Conservation (phyloP, 2,113 vertebrate genomes). For the Glaucidium brasilianum region DNA sequence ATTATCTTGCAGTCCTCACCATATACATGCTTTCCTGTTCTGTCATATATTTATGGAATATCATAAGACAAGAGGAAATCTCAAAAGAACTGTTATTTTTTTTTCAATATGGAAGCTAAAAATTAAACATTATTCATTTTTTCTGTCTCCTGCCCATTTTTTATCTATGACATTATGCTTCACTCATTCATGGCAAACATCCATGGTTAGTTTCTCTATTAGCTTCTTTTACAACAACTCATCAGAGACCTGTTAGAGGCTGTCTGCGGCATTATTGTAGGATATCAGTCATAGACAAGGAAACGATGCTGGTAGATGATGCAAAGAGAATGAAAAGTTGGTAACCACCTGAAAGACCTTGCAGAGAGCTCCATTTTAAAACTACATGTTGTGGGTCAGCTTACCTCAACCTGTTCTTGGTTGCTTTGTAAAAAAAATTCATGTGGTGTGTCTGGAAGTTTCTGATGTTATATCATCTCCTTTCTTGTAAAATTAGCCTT, state of each 20-base stretch:
- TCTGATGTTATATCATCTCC: not conserved
- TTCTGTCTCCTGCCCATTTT: not conserved
- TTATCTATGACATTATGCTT: not conserved
- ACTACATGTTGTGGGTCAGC: not conserved
- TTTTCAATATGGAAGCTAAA: not conserved
- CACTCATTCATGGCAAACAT: not conserved
- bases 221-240: not conserved
- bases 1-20: not conserved
- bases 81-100: not conserved
- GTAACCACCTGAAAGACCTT: not conserved
- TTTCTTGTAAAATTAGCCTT: not conserved
- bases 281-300: not conserved
- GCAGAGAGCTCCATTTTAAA: not conserved
- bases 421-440: not conserved
- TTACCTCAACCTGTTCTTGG: not conserved
- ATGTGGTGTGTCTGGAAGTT: not conserved
- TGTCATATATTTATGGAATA: not conserved
- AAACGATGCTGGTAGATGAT: not conserved
- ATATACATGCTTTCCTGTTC: not conserved
- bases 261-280: not conserved
- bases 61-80: not conserved
- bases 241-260: not conserved
- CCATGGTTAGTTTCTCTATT: not conserved
- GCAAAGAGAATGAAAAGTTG: not conserved
- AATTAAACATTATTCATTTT: not conserved